Conservation (phyloP, 2,113 vertebrate species). For the Poecile atricapillus region DNA sequence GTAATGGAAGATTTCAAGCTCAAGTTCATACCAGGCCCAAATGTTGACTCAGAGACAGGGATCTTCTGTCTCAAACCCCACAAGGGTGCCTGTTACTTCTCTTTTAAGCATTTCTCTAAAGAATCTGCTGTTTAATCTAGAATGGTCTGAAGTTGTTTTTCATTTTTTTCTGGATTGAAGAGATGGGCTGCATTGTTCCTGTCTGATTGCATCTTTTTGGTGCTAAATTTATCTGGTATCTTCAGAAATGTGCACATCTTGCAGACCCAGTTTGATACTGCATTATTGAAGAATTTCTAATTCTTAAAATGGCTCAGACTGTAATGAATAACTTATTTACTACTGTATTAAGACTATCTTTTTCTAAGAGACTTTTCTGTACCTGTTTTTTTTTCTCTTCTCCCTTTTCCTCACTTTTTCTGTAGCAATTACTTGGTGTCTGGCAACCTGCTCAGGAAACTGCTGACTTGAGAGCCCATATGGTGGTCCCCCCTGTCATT, state of each 20-base stretch:
- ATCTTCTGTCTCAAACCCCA: not conserved
- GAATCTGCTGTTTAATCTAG: not conserved
- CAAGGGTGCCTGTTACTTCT: not conserved
- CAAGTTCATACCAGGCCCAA: not conserved
- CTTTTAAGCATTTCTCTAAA: not conserved
- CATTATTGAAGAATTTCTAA: not conserved
- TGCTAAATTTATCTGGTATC: not conserved
- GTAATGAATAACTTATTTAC: not conserved
- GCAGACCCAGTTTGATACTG: not conserved
- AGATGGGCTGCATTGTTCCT: not conserved
- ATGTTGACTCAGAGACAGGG: not conserved
- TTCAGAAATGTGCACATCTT: not conserved
- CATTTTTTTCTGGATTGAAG: fast-evolving
- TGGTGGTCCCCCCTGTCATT: not conserved
- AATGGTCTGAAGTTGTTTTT: not conserved
- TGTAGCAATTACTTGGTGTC: not conserved
- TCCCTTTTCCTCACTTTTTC: not conserved
- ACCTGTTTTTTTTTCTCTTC: not conserved
- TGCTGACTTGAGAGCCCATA: not conserved
- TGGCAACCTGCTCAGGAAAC: not conserved
- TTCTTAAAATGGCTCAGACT: not conserved
- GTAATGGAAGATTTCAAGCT: not conserved
- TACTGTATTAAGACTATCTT: not conserved
- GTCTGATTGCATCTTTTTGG: fast-evolving
- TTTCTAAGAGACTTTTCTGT: not conserved